Conservation (phyloP, 2,888 invertebrate genomes). For the Tridacna gigas region DNA sequence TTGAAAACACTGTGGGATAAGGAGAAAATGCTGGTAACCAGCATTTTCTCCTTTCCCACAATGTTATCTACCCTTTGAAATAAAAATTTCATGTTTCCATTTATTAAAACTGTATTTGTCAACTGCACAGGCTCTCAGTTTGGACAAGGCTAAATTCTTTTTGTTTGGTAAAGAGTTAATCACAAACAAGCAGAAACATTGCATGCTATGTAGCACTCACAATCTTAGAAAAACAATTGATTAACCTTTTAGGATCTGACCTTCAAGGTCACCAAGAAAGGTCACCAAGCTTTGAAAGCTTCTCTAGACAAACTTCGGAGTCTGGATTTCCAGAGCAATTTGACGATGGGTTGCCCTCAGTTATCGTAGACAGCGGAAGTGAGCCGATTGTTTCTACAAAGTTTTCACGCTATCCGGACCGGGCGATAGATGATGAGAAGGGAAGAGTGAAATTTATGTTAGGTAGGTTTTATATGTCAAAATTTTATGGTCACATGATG, state of each 20-base stretch:
- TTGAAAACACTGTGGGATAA: too few species aligned
- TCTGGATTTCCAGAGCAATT: background rate
- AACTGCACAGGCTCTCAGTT: too few species aligned
- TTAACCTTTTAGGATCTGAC: slow-evolving; percentile 1
- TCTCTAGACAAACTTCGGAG: background rate
- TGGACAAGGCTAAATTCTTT: too few species aligned
- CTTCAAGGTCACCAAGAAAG: background rate
- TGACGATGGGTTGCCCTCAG: background rate
- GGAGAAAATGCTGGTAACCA: too few species aligned
- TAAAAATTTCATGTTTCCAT: too few species aligned
- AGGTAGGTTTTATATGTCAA: background rate
- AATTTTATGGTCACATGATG: too few species aligned
- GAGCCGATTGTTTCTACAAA: slow-evolving; percentile 39
- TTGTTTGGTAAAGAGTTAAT: too few species aligned
- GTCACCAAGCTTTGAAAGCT: slow-evolving; percentile 8
- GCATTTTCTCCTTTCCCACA: too few species aligned
- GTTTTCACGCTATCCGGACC: background rate
- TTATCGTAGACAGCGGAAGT: slow-evolving; percentile 14
- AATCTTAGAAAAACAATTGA: background rate
- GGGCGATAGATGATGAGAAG: slow-evolving; percentile 14
- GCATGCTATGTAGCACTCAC: too few species aligned
- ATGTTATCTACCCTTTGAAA: too few species aligned
- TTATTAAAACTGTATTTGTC: too few species aligned
- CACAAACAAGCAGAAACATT: too few species aligned
- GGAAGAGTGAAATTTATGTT: slow-evolving; percentile 21